Conservation (phyloP, 2,113 vertebrate species). For the Taurulus bubalis region DNA sequence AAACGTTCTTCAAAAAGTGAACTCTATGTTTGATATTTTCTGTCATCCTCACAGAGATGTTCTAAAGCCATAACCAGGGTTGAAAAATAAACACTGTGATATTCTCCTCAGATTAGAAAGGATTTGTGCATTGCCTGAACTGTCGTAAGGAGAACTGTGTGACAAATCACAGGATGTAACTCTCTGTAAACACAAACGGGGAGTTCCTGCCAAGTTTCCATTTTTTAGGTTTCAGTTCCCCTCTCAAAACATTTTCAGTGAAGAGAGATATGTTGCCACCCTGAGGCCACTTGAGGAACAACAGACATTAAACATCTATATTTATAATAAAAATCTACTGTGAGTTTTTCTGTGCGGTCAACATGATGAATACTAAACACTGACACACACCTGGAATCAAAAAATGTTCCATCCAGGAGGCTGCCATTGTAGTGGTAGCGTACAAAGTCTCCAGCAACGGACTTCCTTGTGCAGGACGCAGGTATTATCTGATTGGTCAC, state of each 20-base stretch:
- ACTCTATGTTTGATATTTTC: background rate
- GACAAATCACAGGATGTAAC: background rate
- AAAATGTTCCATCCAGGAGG: slow-evolving; percentile 92
- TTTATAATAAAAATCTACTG: background rate
- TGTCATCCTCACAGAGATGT: background rate
- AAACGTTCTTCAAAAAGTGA: background rate
- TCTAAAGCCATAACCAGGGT: background rate
- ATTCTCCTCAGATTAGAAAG: background rate
- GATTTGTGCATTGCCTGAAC: background rate
- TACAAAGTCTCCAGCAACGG: slow-evolving; percentile 90
- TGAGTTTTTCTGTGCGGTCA: background rate
- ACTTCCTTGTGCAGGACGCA: slow-evolving; percentile 86
- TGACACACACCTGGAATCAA: slow-evolving; percentile 92
- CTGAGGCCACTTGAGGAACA: slow-evolving; percentile 32
- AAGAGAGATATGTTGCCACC: slow-evolving; percentile 46
- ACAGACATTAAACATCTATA: background rate
- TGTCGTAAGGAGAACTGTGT: background rate
- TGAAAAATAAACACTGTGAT: background rate
- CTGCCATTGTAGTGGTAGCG: slow-evolving; percentile 98
- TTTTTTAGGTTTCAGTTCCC: slow-evolving; percentile 20
- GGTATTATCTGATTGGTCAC: slow-evolving; percentile 88
- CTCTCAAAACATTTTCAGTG: background rate
- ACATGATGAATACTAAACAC: background rate
- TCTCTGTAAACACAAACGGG: background rate
- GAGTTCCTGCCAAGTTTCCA: background rate